These are phyloP conservation scores for Neogobius melanostomus DNA, from an alignment of 2,113 vertebrate genomes.

Conservation along the genomic window DNA sequence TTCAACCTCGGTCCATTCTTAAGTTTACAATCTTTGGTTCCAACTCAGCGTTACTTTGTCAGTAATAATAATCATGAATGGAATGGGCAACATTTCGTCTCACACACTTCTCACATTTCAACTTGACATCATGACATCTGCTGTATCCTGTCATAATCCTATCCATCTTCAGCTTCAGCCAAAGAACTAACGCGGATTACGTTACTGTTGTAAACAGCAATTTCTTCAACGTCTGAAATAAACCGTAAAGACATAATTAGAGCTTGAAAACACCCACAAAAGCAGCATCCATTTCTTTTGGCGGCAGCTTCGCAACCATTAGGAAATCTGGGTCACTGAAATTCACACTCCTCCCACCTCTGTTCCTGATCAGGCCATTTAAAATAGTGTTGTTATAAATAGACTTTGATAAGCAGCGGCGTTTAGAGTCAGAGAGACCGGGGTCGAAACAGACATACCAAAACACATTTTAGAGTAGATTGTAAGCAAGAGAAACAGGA, in stretches of 20 bases:
- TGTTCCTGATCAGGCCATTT: slow-evolving; percentile 18
- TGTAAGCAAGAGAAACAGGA: no score
- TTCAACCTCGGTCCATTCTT: no score
- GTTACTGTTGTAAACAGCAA: no score
- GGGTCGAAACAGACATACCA: slow-evolving; percentile 15
- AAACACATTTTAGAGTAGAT: background rate
- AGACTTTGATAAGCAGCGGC: background rate
- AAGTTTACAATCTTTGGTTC: no score
- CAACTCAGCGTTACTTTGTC: no score
- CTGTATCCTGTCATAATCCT: background rate
- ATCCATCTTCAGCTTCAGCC: no score
- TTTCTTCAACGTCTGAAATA: background rate
- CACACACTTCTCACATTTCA: background rate
- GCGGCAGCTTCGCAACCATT: slow-evolving; percentile 29
- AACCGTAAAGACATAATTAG: background rate
- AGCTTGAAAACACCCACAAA: background rate
- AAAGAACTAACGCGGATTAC: no score
- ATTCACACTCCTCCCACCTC: slow-evolving; percentile 27
- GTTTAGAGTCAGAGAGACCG: background rate
- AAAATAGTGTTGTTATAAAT: slow-evolving; percentile 11
- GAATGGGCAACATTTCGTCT: no score
- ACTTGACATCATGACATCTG: no score
- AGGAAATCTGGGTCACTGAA: slow-evolving; percentile 50
- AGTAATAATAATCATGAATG: no score
- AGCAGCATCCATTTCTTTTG: background rate